Conservation (phyloP, 2,113 vertebrate genomes). For the Rhombomys opimus region DNA sequence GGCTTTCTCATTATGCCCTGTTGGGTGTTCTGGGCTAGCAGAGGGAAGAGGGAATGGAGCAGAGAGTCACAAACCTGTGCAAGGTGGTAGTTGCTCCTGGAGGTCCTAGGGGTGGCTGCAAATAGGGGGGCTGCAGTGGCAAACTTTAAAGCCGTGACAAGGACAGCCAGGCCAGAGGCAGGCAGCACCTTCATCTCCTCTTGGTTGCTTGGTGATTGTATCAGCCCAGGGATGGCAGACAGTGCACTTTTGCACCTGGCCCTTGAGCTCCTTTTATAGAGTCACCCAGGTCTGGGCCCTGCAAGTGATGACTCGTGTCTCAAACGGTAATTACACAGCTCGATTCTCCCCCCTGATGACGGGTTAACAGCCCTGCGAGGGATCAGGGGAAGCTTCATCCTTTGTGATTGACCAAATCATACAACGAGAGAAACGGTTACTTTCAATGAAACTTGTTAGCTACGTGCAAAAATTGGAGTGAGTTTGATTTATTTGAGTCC, state of each 20-base stretch:
- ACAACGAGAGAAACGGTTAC: background rate
- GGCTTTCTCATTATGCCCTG: background rate
- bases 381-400: conserved; percentile 61
- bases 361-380: conserved; percentile 64
- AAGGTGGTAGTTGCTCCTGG: conserved; percentile 77
- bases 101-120: conserved; percentile 67
- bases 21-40: background rate
- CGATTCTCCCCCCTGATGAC: conserved; percentile 70
- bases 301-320: conserved; percentile 85
- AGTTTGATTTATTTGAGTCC: background rate
- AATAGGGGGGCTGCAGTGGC: conserved; percentile 69
- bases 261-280: conserved; percentile 82
- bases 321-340: conserved; percentile 83
- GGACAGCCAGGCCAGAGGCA: conserved; percentile 72
- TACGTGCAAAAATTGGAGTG: background rate
- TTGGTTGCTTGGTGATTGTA: conserved; percentile 28
- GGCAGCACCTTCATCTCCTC: conserved; percentile 81
- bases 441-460: conserved; percentile 29
- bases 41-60: conserved; percentile 33
- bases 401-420: conserved; percentile 16
- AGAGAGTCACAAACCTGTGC: conserved; percentile 84
- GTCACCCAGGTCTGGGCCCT: conserved; percentile 69
- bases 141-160: conserved; percentile 73
- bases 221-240: background rate
- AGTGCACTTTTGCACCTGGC: conserved; percentile 48